A percentile compares a stretch with the other conserved stretches of the same genome.
phyloP scores from a whole-genome alignment of 2,888 invertebrate genomes.

The Drosophila anomalata region DNA sequence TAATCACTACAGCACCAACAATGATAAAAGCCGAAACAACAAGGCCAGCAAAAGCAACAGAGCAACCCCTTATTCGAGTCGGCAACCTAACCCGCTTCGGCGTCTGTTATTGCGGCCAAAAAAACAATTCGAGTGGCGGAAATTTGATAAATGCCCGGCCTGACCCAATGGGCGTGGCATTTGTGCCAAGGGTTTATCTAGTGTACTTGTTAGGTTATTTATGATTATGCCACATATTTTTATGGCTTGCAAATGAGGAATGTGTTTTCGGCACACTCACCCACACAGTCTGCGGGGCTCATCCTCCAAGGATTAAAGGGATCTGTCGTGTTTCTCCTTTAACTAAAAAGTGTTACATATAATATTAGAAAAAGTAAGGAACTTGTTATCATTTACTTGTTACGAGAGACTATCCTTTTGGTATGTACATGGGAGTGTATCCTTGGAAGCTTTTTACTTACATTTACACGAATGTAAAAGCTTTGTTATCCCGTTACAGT shows the following conservation, averaged over 20 bases:
- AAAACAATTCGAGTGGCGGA: slow-evolving; percentile 38
- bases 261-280: slow-evolving; percentile 8
- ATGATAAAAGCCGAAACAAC: slow-evolving; percentile 6
- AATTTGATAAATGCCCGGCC: slow-evolving; percentile 59
- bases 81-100: background rate
- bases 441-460: background rate
- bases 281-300: slow-evolving; percentile 4
- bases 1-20: slow-evolving; percentile 49
- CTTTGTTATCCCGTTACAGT: slow-evolving; percentile 2
- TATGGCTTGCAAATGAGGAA: slow-evolving; percentile 45
- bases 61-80: slow-evolving; percentile 17
- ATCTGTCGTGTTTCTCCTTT: background rate
- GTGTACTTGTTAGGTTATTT: slow-evolving; percentile 65
- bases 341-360: slow-evolving; percentile 5
- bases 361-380: background rate
- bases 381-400: slow-evolving; percentile 19
- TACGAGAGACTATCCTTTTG: slow-evolving; percentile 2
- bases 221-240: slow-evolving; percentile 58
- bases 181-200: slow-evolving; percentile 51
- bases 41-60: slow-evolving; percentile 36
- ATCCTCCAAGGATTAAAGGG: background rate
- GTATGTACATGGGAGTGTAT: background rate
- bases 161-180: slow-evolving; percentile 67
- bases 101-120: slow-evolving; percentile 53
- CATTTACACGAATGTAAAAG: slow-evolving; percentile 6